Conservation (phyloP, 2,797 vertebrate species). For the Anguilla marmorata region DNA sequence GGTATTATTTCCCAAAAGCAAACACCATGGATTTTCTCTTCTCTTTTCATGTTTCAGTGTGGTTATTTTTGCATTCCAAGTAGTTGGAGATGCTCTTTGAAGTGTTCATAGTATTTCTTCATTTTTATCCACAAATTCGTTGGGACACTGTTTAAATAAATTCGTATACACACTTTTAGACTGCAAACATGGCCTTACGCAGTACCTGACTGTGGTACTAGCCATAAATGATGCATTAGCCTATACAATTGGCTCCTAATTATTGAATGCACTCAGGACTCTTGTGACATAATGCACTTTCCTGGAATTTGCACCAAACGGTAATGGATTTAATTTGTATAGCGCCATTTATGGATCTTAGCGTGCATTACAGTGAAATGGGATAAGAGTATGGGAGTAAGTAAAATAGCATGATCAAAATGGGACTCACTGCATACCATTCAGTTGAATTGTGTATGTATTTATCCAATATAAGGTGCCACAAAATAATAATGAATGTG, state of each 20-base stretch:
- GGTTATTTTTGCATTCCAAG: background rate
- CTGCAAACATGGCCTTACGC: background rate
- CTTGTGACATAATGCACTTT: background rate
- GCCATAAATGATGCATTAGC: background rate
- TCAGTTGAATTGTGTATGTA: background rate
- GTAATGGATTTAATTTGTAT: background rate
- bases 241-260: background rate
- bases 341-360: background rate
- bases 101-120: background rate
- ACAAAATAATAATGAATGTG: background rate
- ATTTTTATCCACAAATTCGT: background rate
- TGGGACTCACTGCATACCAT: background rate
- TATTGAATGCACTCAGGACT: background rate
- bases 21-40: background rate
- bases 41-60: background rate
- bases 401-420: background rate
- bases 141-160: background rate
- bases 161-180: background rate
- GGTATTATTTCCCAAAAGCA: background rate
- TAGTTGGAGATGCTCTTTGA: background rate
- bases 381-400: background rate
- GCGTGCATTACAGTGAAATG: background rate
- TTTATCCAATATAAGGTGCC: background rate
- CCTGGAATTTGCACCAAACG: background rate
- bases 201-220: background rate